A percentile compares a stretch with the other conserved stretches of the same genome.
These are phyloP conservation scores for Tringa solitaria DNA, from an alignment of 2,113 vertebrate species.

Conservation along the genomic window DNA sequence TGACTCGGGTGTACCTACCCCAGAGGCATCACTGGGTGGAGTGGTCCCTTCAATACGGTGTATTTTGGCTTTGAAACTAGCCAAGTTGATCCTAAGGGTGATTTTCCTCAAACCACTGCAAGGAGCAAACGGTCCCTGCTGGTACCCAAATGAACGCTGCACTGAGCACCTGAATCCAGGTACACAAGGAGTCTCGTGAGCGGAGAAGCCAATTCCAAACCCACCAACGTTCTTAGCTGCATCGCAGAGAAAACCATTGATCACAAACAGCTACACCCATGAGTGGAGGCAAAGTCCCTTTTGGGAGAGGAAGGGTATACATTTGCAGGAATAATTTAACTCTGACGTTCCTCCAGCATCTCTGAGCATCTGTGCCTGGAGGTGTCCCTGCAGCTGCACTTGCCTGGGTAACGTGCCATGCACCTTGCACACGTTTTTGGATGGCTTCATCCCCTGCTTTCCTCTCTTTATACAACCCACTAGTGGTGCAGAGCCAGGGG, in stretches of 20 bases:
- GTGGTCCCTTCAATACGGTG: not conserved
- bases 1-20: not conserved
- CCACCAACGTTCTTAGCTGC: not conserved
- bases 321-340: not conserved
- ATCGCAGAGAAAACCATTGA: not conserved
- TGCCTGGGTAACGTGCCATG: not conserved
- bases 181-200: not conserved
- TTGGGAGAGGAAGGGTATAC: not conserved
- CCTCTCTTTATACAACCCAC: not conserved
- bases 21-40: not conserved
- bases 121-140: slow-evolving; percentile 24
- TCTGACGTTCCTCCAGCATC: not conserved
- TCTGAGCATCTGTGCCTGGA: not conserved
- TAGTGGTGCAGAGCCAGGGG: not conserved
- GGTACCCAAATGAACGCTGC: not conserved
- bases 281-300: not conserved
- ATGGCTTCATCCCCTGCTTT: not conserved
- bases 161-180: not conserved
- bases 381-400: not conserved
- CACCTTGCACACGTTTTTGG: not conserved
- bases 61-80: slow-evolving; percentile 34
- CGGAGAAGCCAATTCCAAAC: not conserved
- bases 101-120: not conserved
- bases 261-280: not conserved
- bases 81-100: not conserved